phyloP scores from a whole-genome alignment of 2,888 invertebrate species.

The Dryobota labecula region DNA sequence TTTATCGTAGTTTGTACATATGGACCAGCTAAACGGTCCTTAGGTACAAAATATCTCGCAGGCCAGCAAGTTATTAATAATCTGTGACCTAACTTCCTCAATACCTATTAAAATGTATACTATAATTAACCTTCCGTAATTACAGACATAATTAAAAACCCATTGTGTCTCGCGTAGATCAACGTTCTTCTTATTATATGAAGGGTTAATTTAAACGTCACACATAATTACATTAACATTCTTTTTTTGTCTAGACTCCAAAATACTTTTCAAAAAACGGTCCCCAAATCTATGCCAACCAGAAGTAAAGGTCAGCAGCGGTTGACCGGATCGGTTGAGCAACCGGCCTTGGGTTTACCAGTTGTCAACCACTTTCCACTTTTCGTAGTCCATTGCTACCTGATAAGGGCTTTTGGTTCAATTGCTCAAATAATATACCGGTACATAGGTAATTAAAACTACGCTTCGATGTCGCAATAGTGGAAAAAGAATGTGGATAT shows the following conservation, averaged over 20 bases:
- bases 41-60: not conserved
- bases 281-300: slow-evolving; percentile 30
- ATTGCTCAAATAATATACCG: slow-evolving; percentile 13
- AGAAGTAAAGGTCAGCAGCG: slow-evolving; percentile 38
- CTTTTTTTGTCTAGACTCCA: not conserved
- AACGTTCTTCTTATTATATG: no score
- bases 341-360: slow-evolving; percentile 54
- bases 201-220: not conserved
- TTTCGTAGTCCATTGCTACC: slow-evolving; percentile 31
- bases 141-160: no score
- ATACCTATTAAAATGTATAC: no score
- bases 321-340: slow-evolving; percentile 41
- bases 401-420: slow-evolving; percentile 26
- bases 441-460: slow-evolving; percentile 27
- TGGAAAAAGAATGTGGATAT: not conserved
- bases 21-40: not conserved
- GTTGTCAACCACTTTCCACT: slow-evolving; percentile 46
- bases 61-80: not conserved
- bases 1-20: not conserved
- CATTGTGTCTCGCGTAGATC: no score
- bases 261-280: not conserved
- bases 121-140: no score
- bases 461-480: slow-evolving; percentile 13
- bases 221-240: not conserved
- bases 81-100: no score